Percentiles rank a stretch among this genome's conserved stretches.
Evolutionary conservation across 2,797 vertebrate species (phyloP).

Genomic region (Staurois parvus): DNA sequence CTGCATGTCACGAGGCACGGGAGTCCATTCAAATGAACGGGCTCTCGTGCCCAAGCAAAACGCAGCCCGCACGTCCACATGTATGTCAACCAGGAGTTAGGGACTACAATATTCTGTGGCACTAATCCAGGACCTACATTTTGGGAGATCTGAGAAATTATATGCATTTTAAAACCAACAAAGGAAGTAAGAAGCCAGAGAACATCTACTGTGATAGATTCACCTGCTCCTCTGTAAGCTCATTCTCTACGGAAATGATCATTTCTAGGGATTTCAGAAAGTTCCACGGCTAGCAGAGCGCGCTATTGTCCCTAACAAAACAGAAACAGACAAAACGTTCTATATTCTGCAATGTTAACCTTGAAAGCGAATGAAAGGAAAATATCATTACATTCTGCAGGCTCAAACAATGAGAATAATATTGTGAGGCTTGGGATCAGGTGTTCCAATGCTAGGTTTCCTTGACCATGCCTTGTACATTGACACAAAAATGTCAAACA

Average conservation of each 20-base stretch:
- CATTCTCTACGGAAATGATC: not conserved
- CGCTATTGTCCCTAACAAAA: constrained; percentile 45
- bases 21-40: too few species aligned
- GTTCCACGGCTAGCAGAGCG: not conserved
- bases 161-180: not conserved
- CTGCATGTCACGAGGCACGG: too few species aligned
- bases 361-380: constrained; percentile 34
- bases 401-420: not conserved
- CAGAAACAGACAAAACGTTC: constrained; percentile 19
- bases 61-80: too few species aligned
- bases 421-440: constrained; percentile 12
- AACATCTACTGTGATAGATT: not conserved
- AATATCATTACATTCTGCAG: constrained; percentile 20
- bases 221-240: not conserved
- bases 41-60: too few species aligned
- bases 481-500: not conserved
- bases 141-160: not conserved
- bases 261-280: constrained; percentile 34
- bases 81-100: too few species aligned
- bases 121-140: not conserved
- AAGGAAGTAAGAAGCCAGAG: not conserved
- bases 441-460: constrained; percentile 25
- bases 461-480: constrained; percentile 7
- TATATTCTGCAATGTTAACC: constrained; percentile 34
- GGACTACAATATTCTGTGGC: not conserved